Base-by-base conservation (phyloP, 2,888 invertebrate genomes). In the Euzophera pinguis region DNA sequence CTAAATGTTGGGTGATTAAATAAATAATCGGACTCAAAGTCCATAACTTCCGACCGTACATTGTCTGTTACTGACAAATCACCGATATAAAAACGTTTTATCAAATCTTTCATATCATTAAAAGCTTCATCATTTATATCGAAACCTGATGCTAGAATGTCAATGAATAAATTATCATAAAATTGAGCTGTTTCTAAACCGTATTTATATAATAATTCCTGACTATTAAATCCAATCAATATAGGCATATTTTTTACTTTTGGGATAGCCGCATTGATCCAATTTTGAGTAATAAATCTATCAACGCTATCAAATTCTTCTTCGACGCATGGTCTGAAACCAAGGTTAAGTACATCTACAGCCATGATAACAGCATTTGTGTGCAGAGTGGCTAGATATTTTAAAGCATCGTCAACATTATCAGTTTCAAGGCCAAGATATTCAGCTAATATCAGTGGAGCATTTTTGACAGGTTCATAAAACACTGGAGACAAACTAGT, bases 251-350 rank as follows among this genome's bases (percentile, higher is more conserved):
- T 60, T 38, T 56, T 68, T 0, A 62, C 69, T 67, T 76, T 81
- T 0, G 74, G 67, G 0, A 63, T 53, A n/a, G 60, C 38, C 17
- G 69, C 55, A 37, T 67, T 66, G 1, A 75, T 54, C 58, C 81
- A 76, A 55, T 69, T 63, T 13, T 64, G 64, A 3, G 69, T 59
- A 29, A 84, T 53, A 49, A 84, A 73, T 0, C 65, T 59, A 37
- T 78, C 74, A 0, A 75, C 67, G 17, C 58, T 61, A 1, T 76
- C 67, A 48, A 78, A 77, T 43, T 65, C 52, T 17, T 64, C 64
- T 61, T 84, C 84, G 1, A 76, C 61, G 48, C 84, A 84, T 0
- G 78, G 76, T 55, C 64, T 71, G 50, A 75, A 75, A 1, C 49
- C 27, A 1, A 69, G 58, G 8, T 59, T 59, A 2, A 70, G 50